Percentiles rank a stretch among this genome's conserved stretches.
Evolutionary conservation across 2,888 invertebrate genomes (phyloP).

Genomic region (Litoditis marina): DNA sequence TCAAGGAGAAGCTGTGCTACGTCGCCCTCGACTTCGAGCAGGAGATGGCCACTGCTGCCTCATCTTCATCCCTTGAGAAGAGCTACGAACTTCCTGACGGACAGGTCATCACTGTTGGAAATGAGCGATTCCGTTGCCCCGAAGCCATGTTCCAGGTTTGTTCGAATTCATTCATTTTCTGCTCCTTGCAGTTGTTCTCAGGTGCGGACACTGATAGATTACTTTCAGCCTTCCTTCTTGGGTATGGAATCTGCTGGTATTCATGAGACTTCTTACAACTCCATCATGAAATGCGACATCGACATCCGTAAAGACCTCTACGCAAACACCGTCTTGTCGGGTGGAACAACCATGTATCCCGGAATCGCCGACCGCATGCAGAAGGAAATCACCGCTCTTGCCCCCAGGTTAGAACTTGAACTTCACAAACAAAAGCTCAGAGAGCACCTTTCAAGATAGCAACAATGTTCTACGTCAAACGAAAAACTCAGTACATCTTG

Average conservation of each 20-base stretch:
- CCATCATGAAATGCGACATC: conserved; percentile 91
- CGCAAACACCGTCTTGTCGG: conserved; percentile 68
- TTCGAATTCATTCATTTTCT: neutral
- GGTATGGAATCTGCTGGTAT: conserved; percentile 65
- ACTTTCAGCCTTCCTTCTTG: conserved; percentile 74
- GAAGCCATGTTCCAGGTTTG: conserved; percentile 78
- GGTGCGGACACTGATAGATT: too few relatives aligned
- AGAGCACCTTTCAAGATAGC: too few relatives aligned
- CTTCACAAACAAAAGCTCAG: too few relatives aligned
- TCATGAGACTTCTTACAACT: conserved; percentile 71
- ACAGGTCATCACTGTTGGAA: conserved; percentile 68
- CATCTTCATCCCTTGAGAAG: conserved; percentile 85
- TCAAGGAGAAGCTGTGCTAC: conserved; percentile 90
- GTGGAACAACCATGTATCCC: conserved; percentile 80
- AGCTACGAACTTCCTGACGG: conserved; percentile 84
- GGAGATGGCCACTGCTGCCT: conserved; percentile 85
- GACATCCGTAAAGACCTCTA: conserved; percentile 79
- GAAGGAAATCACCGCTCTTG: conserved; percentile 71
- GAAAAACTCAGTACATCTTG: too few relatives aligned
- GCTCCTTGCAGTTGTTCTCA: too few relatives aligned
- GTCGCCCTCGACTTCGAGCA: conserved; percentile 99
- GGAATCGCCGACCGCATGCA: conserved; percentile 96
- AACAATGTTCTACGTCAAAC: too few relatives aligned
- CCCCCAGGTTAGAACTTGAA: conserved; percentile 50
- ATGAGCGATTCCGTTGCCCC: conserved; percentile 81